A percentile compares a stretch with the other conserved stretches of the same genome.
These are phyloP conservation scores for Stenodema calcarata DNA, from an alignment of 2,888 invertebrate species.

Conservation along the genomic window DNA sequence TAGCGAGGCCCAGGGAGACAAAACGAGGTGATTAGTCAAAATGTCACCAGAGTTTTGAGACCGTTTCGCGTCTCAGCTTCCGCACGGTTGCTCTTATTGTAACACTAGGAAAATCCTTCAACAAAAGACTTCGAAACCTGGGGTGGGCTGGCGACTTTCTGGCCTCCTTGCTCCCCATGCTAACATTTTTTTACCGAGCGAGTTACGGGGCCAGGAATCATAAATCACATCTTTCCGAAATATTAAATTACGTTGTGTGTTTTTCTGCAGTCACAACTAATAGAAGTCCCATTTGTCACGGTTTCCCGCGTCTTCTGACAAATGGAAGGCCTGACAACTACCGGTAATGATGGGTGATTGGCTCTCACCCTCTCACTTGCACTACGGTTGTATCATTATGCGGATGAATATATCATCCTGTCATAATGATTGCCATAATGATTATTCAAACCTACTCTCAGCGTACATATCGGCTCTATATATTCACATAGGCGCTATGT, in stretches of 20 bases:
- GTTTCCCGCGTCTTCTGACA: not conserved
- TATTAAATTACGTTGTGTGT: not conserved
- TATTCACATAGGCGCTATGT: no score
- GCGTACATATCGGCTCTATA: no score
- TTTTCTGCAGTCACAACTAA: not conserved
- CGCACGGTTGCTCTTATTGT: not conserved
- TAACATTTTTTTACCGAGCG: not conserved
- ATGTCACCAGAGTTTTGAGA: constrained; percentile 9
- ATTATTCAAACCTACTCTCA: not conserved
- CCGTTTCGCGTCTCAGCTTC: not conserved
- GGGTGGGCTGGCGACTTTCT: not conserved
- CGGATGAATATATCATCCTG: not conserved
- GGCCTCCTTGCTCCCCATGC: not conserved
- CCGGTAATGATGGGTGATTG: not conserved
- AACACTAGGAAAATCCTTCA: not conserved
- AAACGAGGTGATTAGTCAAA: constrained; percentile 38
- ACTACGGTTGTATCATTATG: not conserved
- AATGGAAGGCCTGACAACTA: not conserved
- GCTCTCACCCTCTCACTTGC: not conserved
- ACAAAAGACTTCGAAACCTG: not conserved
- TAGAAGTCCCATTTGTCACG: not conserved
- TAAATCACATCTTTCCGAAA: not conserved
- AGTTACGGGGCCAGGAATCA: not conserved
- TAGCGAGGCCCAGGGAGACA: not conserved
- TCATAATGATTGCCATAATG: not conserved